phyloP scores from a whole-genome alignment of 2,113 vertebrate genomes.

The Synodontis membranacea region DNA sequence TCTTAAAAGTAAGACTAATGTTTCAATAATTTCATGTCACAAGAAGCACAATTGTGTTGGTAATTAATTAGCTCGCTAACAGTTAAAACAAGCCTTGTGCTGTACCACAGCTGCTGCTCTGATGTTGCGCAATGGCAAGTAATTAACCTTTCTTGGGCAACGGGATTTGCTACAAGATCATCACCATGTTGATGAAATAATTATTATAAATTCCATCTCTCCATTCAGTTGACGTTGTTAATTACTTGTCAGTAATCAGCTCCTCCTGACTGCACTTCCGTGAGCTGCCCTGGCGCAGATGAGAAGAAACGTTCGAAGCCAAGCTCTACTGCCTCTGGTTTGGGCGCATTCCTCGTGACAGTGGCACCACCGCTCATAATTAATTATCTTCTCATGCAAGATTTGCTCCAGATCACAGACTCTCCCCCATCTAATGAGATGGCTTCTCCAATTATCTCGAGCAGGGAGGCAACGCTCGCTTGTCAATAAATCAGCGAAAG shows the following conservation, averaged over 20 bases:
- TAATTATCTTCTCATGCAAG: slow-evolving; percentile 68
- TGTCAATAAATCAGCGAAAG: slow-evolving; percentile 73
- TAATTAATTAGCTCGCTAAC: slow-evolving; percentile 80
- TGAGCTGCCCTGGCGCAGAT: slow-evolving; percentile 71
- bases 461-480: slow-evolving; percentile 57
- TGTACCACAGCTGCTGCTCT: slow-evolving; percentile 71
- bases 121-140: slow-evolving; percentile 77
- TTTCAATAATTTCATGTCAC: slow-evolving; percentile 76
- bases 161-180: slow-evolving; percentile 80
- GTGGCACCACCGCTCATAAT: slow-evolving; percentile 66
- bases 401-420: slow-evolving; percentile 64
- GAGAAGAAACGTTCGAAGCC: slow-evolving; percentile 58
- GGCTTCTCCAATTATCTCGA: slow-evolving; percentile 70
- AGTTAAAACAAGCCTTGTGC: slow-evolving; percentile 73
- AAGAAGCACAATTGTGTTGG: slow-evolving; percentile 75
- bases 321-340: slow-evolving; percentile 49
- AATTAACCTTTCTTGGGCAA: slow-evolving; percentile 86
- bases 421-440: slow-evolving; percentile 70
- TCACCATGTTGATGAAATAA: slow-evolving; percentile 81
- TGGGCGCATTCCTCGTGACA: slow-evolving; percentile 59
- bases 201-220: slow-evolving; percentile 85
- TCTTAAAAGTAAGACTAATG: slow-evolving; percentile 71
- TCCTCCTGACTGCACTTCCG: slow-evolving; percentile 81
- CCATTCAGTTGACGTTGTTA: slow-evolving; percentile 81
- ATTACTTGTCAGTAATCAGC: slow-evolving; percentile 89